phyloP scores from a whole-genome alignment of 2,888 invertebrate species.

The Andrena dorsata region DNA sequence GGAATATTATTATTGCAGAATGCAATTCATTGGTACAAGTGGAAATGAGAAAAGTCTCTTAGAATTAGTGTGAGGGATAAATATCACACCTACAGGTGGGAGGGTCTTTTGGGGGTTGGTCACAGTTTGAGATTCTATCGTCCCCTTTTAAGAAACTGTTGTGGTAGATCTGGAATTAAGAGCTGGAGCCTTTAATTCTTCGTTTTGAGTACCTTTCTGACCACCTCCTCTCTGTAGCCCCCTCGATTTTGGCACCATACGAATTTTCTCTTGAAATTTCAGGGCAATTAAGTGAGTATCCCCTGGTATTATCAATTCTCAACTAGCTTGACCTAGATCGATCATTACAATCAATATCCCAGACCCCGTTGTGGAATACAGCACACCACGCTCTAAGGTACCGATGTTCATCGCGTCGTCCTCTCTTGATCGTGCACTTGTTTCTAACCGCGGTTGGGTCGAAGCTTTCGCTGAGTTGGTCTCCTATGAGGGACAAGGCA shows the following conservation, averaged over 20 bases:
- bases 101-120: not conserved
- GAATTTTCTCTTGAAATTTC: too few species aligned
- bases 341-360: not conserved
- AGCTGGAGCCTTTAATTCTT: too few species aligned
- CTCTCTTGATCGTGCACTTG: not conserved
- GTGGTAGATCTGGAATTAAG: too few species aligned
- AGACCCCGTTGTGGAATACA: not conserved
- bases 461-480: conserved; percentile 45
- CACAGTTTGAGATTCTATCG: too few species aligned
- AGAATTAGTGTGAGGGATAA: not conserved
- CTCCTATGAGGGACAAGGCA: conserved; percentile 63
- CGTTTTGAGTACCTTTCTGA: too few species aligned
- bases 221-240: too few species aligned
- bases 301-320: too few species aligned
- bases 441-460: conserved; percentile 29
- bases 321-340: too few species aligned
- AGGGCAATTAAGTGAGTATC: too few species aligned
- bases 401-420: not conserved
- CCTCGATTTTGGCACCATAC: too few species aligned
- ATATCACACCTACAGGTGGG: not conserved
- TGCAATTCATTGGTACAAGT: not conserved
- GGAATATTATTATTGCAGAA: not conserved
- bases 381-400: not conserved
- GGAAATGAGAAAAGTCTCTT: not conserved
- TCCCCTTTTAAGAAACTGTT: too few species aligned